Percentiles rank a stretch among this genome's conserved stretches.
phyloP scores from a whole-genome alignment of 2,113 vertebrate genomes.

The Hyla sarda region DNA sequence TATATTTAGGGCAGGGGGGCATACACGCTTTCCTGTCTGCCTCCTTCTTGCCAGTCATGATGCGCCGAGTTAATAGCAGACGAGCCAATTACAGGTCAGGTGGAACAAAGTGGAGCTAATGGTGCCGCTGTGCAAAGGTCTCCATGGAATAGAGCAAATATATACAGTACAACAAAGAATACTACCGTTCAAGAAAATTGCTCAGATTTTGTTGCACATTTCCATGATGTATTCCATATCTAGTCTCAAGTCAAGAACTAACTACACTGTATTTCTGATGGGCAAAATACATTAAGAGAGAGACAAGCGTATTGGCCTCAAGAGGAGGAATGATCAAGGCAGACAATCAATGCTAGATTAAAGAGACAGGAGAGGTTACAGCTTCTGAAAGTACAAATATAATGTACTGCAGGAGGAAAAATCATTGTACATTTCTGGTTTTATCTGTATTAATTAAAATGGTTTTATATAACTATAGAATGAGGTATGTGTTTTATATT shows the following conservation, averaged over 20 bases:
- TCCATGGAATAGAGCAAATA: slow-evolving; percentile 7
- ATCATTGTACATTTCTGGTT: background rate
- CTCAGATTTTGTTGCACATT: background rate
- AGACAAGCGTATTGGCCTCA: background rate
- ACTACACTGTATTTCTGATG: background rate
- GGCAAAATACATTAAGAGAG: background rate
- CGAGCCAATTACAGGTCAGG: slow-evolving; percentile 34
- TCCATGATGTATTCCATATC: background rate
- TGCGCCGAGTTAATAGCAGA: background rate
- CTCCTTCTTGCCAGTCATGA: background rate
- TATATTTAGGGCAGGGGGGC: slow-evolving; percentile 1
- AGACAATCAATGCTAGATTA: slow-evolving; percentile 31
- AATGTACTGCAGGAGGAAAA: background rate
- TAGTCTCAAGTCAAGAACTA: background rate
- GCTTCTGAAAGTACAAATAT: background rate
- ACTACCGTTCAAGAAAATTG: background rate
- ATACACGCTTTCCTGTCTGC: background rate
- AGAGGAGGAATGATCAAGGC: slow-evolving; percentile 36
- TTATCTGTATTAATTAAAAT: background rate
- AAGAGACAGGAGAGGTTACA: background rate
- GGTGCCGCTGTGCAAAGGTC: slow-evolving; percentile 9
- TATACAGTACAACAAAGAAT: background rate
- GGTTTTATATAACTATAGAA: background rate
- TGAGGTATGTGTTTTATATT: background rate
- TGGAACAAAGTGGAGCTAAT: slow-evolving; percentile 50